Conservation (phyloP, 2,797 vertebrate species). For the Phoebastria nigripes region DNA sequence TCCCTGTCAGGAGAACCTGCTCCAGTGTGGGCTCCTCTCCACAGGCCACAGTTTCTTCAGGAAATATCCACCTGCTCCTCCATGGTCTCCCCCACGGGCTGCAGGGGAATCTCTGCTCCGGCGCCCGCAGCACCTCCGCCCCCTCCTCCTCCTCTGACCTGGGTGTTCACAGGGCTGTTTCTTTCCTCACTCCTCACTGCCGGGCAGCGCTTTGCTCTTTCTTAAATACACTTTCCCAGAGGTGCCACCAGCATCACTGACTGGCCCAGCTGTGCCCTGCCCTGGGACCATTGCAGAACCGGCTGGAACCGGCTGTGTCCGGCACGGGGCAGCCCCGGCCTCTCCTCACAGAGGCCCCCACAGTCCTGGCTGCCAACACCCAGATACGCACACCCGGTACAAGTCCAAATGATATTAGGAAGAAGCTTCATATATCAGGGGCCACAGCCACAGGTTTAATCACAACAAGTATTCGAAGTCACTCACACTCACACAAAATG, state of each 20-base stretch:
- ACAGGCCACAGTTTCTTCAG: background rate
- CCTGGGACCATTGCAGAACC: accelerated
- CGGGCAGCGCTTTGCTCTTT: background rate
- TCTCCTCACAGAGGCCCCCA: background rate
- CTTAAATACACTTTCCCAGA: accelerated
- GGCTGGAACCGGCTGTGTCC: background rate
- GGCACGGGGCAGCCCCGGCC: accelerated
- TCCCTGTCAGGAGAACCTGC: background rate
- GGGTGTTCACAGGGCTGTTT: background rate
- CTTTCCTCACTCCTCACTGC: background rate
- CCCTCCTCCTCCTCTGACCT: background rate
- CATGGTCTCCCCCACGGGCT: background rate
- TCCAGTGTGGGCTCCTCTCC: background rate
- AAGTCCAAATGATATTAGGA: background rate
- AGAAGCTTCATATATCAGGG: too few relatives aligned
- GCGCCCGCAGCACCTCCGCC: accelerated
- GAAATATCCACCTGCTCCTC: background rate
- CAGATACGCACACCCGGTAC: accelerated
- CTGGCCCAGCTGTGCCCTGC: accelerated
- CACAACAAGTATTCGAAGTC: background rate
- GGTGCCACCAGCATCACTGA: accelerated
- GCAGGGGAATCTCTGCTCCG: background rate
- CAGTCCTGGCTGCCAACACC: background rate
- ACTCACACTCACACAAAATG: background rate
- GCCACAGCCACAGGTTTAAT: background rate